Base-by-base conservation (phyloP, 2,888 invertebrate species). In the Hesperia comma region DNA sequence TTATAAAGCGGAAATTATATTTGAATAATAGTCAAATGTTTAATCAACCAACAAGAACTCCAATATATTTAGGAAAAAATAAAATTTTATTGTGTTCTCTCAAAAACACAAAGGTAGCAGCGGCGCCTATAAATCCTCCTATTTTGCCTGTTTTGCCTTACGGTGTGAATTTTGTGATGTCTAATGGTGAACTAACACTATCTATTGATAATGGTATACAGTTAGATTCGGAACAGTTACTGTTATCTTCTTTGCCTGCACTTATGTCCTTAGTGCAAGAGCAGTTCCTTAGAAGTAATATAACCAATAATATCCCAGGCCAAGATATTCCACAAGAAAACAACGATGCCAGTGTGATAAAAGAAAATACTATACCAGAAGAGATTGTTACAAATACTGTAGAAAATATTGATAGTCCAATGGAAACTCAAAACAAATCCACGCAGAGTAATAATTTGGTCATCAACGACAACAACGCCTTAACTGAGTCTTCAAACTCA, bases 21-120 rank as follows among this genome's bases (percentile, higher is more conserved):
- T 82, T 51, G 82, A 56, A 75, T 61, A 77, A 75, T 49, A 75
- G 76, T 70, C 68, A 77, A 57, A 67, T 78, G 62, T 61, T 74
- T 15, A 69, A 71, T 51, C 66, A 73, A 51, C 68, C 72, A 2
- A 32, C 73, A 5, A 69, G 76, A 26, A 77, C 70, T 70, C 86
- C 86, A 6, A 82, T 89, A 79, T 84, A 70, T 71, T 76, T 91
- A 15, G 91, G 88, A 1, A 79, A 82, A 67, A 85, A 87, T 74
- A 86, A 87, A 81, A 86, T 91, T 71, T 78, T 91, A 64, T 70
- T 91, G n/a, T 88, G 87, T n/a, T 83, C 85, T 33, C 72, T 79
- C 14, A 80, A 78, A 67, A 74, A 80, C 73, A 79, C 79, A 19
- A 40, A 26, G 15, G 37, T 61, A 55, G 33, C 32, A 15, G 51